These are phyloP conservation scores for Drosophila putrida DNA, from an alignment of 2,888 invertebrate species.

Conservation along the genomic window DNA sequence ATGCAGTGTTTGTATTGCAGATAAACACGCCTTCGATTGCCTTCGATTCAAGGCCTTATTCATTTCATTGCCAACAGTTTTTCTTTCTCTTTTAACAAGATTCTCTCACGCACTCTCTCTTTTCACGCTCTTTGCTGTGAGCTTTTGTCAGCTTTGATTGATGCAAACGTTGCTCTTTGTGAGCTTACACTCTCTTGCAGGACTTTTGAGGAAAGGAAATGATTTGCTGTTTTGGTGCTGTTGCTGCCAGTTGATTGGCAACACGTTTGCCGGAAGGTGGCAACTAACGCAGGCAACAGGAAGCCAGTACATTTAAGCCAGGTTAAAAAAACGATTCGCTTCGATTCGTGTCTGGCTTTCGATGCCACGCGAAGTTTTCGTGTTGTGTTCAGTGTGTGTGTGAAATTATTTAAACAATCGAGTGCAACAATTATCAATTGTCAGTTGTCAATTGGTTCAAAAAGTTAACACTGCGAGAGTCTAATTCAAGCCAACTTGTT, in stretches of 20 bases:
- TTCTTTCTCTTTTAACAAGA: background rate
- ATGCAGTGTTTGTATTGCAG: conserved; percentile 16
- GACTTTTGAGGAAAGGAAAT: conserved; percentile 54
- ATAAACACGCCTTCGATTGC: conserved; percentile 16
- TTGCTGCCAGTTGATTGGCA: conserved; percentile 80
- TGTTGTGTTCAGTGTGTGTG: conserved; percentile 31
- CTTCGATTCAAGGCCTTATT: conserved; percentile 22
- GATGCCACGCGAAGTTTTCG: conserved; percentile 51
- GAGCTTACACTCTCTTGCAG: conserved; percentile 52
- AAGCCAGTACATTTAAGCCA: conserved; percentile 36
- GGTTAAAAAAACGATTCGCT: conserved; percentile 9
- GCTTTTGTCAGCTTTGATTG: conserved; percentile 62
- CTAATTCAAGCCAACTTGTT: conserved; percentile 56
- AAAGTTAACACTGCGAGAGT: background rate
- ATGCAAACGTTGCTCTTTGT: conserved; percentile 49
- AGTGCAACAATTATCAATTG: conserved; percentile 22
- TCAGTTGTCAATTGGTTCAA: conserved; percentile 4
- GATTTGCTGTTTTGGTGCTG: conserved; percentile 60
- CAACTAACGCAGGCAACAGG: conserved; percentile 59
- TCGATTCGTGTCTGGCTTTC: conserved; percentile 36
- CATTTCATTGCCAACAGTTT: conserved; percentile 38
- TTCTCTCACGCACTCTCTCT: background rate
- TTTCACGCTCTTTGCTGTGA: conserved; percentile 27
- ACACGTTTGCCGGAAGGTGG: conserved; percentile 82
- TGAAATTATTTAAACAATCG: conserved; percentile 35